These are phyloP conservation scores for Brachyhypopomus gauderio DNA, from an alignment of 2,113 vertebrate species.

Conservation along the genomic window DNA sequence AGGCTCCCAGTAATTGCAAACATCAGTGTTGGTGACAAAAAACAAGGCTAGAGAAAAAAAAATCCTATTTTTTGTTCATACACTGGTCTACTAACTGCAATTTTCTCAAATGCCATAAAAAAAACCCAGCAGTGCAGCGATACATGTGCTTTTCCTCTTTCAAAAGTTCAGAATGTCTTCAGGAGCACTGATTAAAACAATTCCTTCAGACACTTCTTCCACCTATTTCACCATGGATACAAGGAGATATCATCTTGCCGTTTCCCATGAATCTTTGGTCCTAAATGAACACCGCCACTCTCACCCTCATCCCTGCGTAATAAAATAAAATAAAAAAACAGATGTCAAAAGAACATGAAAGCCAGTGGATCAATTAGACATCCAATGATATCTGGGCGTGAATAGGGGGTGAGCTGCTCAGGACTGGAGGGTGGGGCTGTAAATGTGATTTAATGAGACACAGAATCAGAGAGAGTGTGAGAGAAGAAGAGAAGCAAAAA, in stretches of 20 bases:
- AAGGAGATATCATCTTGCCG: neutral
- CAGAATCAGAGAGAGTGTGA: neutral
- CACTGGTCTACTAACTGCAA: neutral
- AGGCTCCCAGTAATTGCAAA: constrained; percentile 22
- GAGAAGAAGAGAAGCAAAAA: constrained; percentile 19
- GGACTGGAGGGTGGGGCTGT: neutral
- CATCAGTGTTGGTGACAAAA: constrained; percentile 10
- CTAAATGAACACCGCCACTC: neutral
- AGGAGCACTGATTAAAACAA: neutral
- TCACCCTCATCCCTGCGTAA: neutral
- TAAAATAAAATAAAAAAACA: neutral
- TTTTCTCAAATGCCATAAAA: neutral
- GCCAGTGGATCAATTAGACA: constrained; percentile 9
- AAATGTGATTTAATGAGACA: constrained; percentile 44
- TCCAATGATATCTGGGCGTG: neutral
- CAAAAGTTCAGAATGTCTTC: neutral
- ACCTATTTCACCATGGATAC: neutral
- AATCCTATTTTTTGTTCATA: neutral
- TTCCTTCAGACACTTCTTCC: neutral
- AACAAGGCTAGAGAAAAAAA: neutral
- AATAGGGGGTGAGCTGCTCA: constrained; percentile 7
- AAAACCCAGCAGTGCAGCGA: too few species aligned
- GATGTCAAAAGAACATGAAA: constrained; percentile 24
- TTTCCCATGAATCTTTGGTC: neutral
- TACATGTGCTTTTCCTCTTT: neutral